Conservation (phyloP, 2,113 vertebrate genomes). For the Aphyosemion australe region DNA sequence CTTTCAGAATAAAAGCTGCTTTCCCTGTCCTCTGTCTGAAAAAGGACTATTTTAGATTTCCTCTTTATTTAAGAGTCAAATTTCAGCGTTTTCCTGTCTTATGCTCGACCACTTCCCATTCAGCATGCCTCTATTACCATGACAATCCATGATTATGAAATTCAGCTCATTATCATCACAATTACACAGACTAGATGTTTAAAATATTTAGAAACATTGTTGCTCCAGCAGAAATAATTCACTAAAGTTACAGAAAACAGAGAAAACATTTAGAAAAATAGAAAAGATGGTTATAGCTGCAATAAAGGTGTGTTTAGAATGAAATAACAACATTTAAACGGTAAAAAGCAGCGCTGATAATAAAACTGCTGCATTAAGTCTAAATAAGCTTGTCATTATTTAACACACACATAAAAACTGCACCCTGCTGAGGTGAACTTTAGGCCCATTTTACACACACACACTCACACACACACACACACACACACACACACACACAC, state of each 20-base stretch:
- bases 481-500: not conserved
- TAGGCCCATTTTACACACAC: not conserved
- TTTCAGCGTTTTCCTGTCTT: conserved; percentile 12
- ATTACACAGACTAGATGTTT: conserved; percentile 62
- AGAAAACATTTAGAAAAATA: no score
- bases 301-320: no score
- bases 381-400: not conserved
- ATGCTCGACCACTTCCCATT: conserved; percentile 56
- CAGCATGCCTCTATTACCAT: conserved; percentile 69
- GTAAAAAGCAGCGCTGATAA: no score
- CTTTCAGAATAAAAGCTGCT: no score
- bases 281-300: no score
- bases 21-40: no score
- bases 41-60: not conserved
- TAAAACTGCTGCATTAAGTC: not conserved
- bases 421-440: conserved; percentile 9
- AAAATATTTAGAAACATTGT: conserved; percentile 34
- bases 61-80: not conserved
- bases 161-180: conserved; percentile 77
- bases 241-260: conserved; percentile 1
- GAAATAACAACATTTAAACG: no score
- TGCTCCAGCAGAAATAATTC: conserved; percentile 7
- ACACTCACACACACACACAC: not conserved
- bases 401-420: not conserved
- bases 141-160: conserved; percentile 73